These are phyloP conservation scores for Drosophila navojoa DNA, from an alignment of 1,140 invertebrate species.

Conservation along the genomic window DNA sequence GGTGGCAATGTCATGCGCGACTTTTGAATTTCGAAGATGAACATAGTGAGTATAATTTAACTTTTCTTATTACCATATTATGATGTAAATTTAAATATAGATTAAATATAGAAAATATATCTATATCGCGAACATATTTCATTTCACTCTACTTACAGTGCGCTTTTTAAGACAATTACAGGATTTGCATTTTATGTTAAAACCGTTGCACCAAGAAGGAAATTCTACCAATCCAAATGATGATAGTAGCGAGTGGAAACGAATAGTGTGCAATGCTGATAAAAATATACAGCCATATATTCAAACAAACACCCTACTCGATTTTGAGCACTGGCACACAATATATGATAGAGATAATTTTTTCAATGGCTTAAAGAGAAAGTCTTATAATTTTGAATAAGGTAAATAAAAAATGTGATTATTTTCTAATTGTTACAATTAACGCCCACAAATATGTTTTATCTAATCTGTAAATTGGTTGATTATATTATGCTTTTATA, in stretches of 20 bases:
- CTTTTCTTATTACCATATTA: no score
- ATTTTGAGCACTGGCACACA: background rate
- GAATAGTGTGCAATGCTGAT: conserved; percentile 49
- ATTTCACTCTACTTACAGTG: conserved; percentile 41
- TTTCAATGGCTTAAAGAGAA: conserved; percentile 46
- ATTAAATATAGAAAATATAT: no score
- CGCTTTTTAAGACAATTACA: conserved; percentile 61
- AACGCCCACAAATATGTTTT: no score
- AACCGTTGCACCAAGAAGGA: conserved; percentile 57
- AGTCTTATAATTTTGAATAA: conserved; percentile 43
- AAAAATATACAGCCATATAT: background rate
- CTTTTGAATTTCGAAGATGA: conserved; percentile 57
- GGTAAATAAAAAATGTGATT: no score
- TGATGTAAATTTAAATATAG: background rate
- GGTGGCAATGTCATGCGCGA: conserved; percentile 60
- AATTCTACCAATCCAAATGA: conserved; percentile 52
- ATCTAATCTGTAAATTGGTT: no score
- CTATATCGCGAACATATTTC: background rate
- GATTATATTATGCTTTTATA: no score
- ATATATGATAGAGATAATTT: conserved; percentile 31
- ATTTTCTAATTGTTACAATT: no score
- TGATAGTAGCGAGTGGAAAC: conserved; percentile 66
- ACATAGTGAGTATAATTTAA: conserved; percentile 52
- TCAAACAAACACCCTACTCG: background rate
- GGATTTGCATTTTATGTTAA: conserved; percentile 71